phyloP scores from a whole-genome alignment of 2,113 vertebrate species.

The Misgurnus anguillicaudatus region DNA sequence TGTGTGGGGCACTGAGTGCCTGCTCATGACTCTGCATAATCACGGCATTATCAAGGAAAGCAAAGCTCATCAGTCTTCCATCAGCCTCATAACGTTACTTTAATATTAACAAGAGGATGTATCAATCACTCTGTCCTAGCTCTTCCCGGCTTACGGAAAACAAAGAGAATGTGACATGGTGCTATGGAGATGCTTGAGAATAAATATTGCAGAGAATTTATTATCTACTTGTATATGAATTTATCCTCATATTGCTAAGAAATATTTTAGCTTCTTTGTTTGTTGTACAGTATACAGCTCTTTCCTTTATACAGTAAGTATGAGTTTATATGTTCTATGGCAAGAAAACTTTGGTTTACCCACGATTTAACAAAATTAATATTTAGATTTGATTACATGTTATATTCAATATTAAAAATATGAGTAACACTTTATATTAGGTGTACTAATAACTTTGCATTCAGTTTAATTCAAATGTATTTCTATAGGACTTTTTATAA shows the following conservation, averaged over 20 bases:
- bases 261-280: not conserved
- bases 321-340: too few relatives aligned
- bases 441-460: too few relatives aligned
- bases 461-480: too few relatives aligned
- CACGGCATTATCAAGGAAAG: slow-evolving; percentile 13
- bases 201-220: not conserved
- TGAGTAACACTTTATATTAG: too few relatives aligned
- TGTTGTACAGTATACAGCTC: not conserved
- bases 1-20: not conserved
- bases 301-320: too few relatives aligned
- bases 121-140: slow-evolving; percentile 20
- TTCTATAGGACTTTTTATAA: too few relatives aligned
- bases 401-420: too few relatives aligned
- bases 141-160: not conserved
- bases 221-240: not conserved
- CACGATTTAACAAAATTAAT: too few relatives aligned
- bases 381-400: too few relatives aligned
- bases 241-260: not conserved
- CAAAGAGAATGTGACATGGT: not conserved
- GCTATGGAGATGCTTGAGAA: not conserved
- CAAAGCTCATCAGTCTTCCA: slow-evolving; percentile 21
- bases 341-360: too few relatives aligned
- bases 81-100: slow-evolving; percentile 19
- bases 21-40: slow-evolving; percentile 7
- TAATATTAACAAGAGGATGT: slow-evolving; percentile 14